Evolutionary conservation across 2,888 invertebrate genomes (phyloP), one percentile per base, ranked within the genome.

Genomic region (Camponotus fellah): DNA sequence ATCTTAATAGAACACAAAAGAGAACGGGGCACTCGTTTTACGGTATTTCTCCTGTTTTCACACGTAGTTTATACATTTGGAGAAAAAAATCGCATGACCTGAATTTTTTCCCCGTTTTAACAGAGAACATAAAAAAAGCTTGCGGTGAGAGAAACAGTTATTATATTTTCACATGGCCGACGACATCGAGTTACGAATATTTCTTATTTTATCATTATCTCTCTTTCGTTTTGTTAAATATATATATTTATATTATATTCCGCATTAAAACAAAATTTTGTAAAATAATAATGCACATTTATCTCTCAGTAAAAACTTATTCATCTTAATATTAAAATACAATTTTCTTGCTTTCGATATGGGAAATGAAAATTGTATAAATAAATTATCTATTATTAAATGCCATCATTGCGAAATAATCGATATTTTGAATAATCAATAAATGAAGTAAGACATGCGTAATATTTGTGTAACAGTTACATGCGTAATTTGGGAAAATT

Each of bases 31-130:
- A 21, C 60, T 79, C 60, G 71, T 79, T 79, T 79, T 60, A 49
- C 60, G 60, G 60, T 8, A 71, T 49, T 79, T 79, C 60, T 71
- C 46, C 56, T 60, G 46, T 71, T 71, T 79, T 60, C 60, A 49
- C 79, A 77, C 68, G 71, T 79, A 79, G 71, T 79, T 79, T 79
- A 79, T 79, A 71, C 26, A 77, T 77, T 77, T 60, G 37, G 5
- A 32, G 37, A 79, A 46, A 79, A 79, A 71, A 79, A 79, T 79
- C 60, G 71, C 17, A 53, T 46, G 34, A 34, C 58, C 79, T 2
- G 10, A 32, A 46, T 8, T 79, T 79, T 58, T 72, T 46, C 17
- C 21, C 37, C 12, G 46, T 60, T 69, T 46, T 17, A 37, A 9
- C 17, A 0, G 32, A 60, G 46, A 60, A 71, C 21, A 49, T 53